Evolutionary conservation across 2,888 invertebrate species (phyloP).

Genomic region (Altica lythri): DNA sequence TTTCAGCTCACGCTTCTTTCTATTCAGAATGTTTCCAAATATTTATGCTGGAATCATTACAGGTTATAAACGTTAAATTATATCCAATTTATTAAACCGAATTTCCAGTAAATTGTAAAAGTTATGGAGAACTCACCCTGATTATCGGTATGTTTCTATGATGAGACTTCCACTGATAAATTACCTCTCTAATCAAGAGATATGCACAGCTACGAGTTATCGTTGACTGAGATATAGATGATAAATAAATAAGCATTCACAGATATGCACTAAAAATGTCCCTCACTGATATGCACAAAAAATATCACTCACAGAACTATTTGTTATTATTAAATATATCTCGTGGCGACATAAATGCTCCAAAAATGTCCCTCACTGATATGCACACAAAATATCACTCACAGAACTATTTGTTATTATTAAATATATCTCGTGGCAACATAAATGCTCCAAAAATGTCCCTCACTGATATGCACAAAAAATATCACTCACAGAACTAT

Average conservation of each 20-base stretch:
- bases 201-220: constrained; percentile 5
- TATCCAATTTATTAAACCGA: not conserved
- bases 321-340: constrained; percentile 7
- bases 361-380: too few relatives aligned
- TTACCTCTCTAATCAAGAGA: constrained; percentile 15
- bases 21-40: not conserved
- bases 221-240: constrained; percentile 4
- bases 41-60: constrained; percentile 5
- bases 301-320: constrained; percentile 3
- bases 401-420: too few relatives aligned
- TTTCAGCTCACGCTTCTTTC: not conserved
- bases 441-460: too few relatives aligned
- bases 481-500: too few relatives aligned
- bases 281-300: constrained; percentile 5
- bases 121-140: constrained; percentile 8
- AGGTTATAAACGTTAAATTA: constrained; percentile 7
- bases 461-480: too few relatives aligned
- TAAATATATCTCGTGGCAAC: too few relatives aligned
- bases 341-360: not conserved
- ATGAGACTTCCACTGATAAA: constrained; percentile 4
- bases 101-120: constrained; percentile 5
- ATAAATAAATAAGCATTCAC: constrained; percentile 14
- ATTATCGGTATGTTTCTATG: constrained; percentile 2
- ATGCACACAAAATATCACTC: too few relatives aligned
- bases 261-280: not conserved